Conservation (phyloP, 2,797 vertebrate genomes). For the Malurus leucopterus region DNA sequence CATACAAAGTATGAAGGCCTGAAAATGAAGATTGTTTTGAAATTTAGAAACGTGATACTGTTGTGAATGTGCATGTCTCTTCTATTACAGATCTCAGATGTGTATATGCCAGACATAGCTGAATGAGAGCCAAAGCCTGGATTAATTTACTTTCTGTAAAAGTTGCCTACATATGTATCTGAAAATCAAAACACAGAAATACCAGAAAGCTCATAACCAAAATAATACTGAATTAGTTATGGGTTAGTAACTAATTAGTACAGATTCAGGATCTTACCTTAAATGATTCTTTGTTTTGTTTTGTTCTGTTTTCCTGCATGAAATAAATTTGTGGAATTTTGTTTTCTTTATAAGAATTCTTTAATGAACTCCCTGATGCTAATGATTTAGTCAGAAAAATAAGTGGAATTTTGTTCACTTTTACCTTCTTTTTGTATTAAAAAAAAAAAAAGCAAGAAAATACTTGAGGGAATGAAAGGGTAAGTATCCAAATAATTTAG, state of each 20-base stretch:
- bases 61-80: slow-evolving; percentile 5
- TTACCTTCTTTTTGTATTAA: neutral
- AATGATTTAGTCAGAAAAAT: neutral
- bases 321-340: neutral
- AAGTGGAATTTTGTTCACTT: neutral
- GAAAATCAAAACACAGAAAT: slow-evolving; percentile 26
- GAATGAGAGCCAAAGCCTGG: slow-evolving; percentile 22
- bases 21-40: slow-evolving; percentile 11
- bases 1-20: neutral
- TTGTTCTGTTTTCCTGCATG: neutral
- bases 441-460: neutral
- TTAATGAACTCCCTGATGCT: neutral
- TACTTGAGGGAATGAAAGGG: neutral
- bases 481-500: neutral
- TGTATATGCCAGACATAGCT: slow-evolving; percentile 19
- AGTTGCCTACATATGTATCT: neutral
- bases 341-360: neutral
- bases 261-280: neutral
- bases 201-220: neutral
- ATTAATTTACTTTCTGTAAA: neutral
- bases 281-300: neutral
- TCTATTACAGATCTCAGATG: slow-evolving; percentile 10
- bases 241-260: neutral
- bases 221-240: neutral
- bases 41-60: neutral